phyloP scores from a whole-genome alignment of 1,140 invertebrate genomes.

The Heliothis virescens region DNA sequence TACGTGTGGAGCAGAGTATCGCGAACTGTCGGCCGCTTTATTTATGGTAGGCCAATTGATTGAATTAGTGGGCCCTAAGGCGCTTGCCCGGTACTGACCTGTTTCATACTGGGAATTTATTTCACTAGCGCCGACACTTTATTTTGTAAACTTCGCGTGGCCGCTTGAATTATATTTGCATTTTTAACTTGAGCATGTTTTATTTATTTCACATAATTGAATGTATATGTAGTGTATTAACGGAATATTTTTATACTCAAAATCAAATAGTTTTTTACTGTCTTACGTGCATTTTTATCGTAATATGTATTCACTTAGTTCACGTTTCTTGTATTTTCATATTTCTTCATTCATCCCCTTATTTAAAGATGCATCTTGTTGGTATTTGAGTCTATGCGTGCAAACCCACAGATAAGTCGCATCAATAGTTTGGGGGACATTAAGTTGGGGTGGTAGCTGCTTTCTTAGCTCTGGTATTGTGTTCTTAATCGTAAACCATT shows the following conservation, averaged over 20 bases:
- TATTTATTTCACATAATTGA: neutral
- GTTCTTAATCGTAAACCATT: constrained; percentile 2
- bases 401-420: constrained; percentile 35
- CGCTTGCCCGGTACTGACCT: constrained; percentile 69
- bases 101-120: constrained; percentile 72
- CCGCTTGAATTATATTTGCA: constrained; percentile 1
- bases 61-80: constrained; percentile 82
- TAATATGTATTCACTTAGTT: neutral
- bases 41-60: constrained; percentile 83
- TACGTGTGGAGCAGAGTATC: constrained; percentile 75
- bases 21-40: constrained; percentile 75
- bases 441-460: neutral
- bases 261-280: neutral
- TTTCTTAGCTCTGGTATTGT: neutral
- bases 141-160: constrained; percentile 38
- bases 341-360: neutral
- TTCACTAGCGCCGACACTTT: constrained; percentile 60
- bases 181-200: constrained; percentile 3
- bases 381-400: constrained; percentile 1
- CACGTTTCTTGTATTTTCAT: neutral
- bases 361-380: neutral
- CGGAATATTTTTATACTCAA: neutral
- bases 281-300: no score
- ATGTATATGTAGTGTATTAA: neutral
- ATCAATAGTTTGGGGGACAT: constrained; percentile 11